Conservation (phyloP, 1,140 invertebrate species). For the Nasonia vitripennis region DNA sequence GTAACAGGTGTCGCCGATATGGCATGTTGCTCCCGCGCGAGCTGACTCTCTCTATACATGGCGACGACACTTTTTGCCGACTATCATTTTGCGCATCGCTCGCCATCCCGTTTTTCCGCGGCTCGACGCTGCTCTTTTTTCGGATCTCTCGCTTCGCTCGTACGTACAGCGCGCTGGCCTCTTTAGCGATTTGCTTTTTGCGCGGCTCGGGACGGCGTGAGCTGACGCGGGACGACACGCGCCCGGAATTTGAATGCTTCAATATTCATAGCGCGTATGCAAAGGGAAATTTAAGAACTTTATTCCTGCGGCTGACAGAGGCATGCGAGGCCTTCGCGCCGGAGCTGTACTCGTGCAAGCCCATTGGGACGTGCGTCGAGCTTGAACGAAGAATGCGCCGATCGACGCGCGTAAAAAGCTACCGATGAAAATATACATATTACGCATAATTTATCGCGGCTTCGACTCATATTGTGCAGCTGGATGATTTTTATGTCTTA, state of each 20-base stretch:
- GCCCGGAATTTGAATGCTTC: slow-evolving; percentile 32
- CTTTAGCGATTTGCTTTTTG: slow-evolving; percentile 27
- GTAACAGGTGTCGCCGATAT: slow-evolving; percentile 49
- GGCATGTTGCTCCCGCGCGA: slow-evolving; percentile 29
- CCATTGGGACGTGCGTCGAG: neutral
- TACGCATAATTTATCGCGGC: too few species aligned
- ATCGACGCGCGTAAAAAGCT: neutral
- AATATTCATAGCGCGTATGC: slow-evolving; percentile 23
- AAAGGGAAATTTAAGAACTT: slow-evolving; percentile 36
- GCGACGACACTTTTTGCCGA: neutral
- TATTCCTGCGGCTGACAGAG: neutral
- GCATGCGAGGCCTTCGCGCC: neutral
- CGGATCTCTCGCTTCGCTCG: too few species aligned
- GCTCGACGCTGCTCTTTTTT: neutral
- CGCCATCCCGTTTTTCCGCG: neutral
- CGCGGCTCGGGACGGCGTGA: neutral
- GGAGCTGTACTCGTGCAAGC: neutral
- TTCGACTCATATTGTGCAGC: too few species aligned
- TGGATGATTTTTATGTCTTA: too few species aligned
- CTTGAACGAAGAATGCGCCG: neutral
- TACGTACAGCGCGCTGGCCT: neutral
- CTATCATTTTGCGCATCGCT: slow-evolving; percentile 24
- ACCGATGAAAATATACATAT: neutral
- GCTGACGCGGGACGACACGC: neutral
- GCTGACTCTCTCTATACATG: slow-evolving; percentile 1